phyloP scores from a whole-genome alignment of 1,140 invertebrate species.

The silkworm (Bombyx mori) region ASM3026992v2 NC_085112.1:6502001-6502500 shows the following conservation, averaged over 20 bases:
- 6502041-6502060: conserved; percentile 62
- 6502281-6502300: background rate
- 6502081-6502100: conserved; percentile 53
- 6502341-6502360: no score
- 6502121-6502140: conserved; percentile 51
- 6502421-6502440: no score
- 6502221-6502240: background rate
- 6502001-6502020: conserved; percentile 68
- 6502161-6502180: conserved; percentile 22
- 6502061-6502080: conserved; percentile 47
- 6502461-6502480: no score
- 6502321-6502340: no score
- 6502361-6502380: no score
- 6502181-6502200: conserved; percentile 16
- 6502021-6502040: conserved; percentile 66
- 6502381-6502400: no score
- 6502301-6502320: no score
- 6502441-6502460: no score
- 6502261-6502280: background rate
- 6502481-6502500: no score
- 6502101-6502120: conserved; percentile 32
- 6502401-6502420: no score
- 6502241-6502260: background rate
- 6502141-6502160: conserved; percentile 65
- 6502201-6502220: conserved; percentile 1